Percentiles rank a stretch among this genome's conserved stretches.
These are phyloP conservation scores for Vireo griseus DNA, from an alignment of 2,797 vertebrate genomes.

Conservation along the genomic window DNA sequence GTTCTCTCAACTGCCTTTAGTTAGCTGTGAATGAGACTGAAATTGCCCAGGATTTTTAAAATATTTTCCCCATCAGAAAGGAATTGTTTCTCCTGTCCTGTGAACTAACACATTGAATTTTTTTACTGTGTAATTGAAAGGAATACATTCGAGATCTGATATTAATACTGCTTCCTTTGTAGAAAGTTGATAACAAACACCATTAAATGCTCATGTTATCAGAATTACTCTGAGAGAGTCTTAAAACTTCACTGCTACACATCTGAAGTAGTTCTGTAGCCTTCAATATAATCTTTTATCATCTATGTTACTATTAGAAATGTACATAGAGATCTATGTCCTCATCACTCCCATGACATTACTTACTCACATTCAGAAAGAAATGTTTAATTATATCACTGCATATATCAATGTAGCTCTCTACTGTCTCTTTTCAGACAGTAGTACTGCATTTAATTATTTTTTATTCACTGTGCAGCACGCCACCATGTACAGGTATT, in stretches of 20 bases:
- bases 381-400: not conserved
- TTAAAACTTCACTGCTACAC: not conserved
- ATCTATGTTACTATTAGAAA: not conserved
- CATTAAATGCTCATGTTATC: not conserved
- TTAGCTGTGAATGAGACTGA: not conserved
- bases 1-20: not conserved
- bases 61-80: not conserved
- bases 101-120: not conserved
- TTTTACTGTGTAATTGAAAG: not conserved
- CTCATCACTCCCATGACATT: not conserved
- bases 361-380: not conserved
- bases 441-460: not conserved
- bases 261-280: not conserved
- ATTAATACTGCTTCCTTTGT: not conserved
- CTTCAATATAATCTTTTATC: not conserved
- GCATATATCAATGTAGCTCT: not conserved
- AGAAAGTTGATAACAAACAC: not conserved
- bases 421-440: not conserved
- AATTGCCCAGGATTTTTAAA: not conserved
- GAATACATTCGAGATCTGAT: not conserved
- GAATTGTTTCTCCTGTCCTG: not conserved
- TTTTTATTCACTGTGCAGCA: not conserved
- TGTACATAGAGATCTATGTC: not conserved
- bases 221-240: not conserved
- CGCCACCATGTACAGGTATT: not conserved